phyloP scores from a whole-genome alignment of 1,140 invertebrate species.

The Meloidogyne floridensis region DNA sequence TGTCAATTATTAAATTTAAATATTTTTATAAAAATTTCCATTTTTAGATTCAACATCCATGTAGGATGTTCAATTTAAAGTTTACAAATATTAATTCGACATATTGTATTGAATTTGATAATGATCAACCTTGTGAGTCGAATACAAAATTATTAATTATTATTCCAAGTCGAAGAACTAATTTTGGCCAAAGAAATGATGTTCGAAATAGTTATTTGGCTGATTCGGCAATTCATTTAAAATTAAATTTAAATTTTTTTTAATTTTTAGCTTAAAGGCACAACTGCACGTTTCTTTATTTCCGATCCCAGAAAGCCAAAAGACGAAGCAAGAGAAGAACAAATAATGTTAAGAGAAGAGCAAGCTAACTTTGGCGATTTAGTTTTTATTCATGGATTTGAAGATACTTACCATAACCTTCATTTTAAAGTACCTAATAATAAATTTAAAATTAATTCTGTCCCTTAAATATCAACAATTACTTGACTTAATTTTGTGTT shows the following conservation, averaged over 20 bases:
- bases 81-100: not conserved
- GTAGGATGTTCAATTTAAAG: not conserved
- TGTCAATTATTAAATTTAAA: no score
- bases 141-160: conserved; percentile 10
- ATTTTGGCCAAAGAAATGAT: not conserved
- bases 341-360: not conserved
- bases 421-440: conserved; percentile 10
- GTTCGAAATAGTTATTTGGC: not conserved
- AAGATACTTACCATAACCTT: conserved; percentile 1
- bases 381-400: conserved; percentile 14
- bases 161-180: not conserved
- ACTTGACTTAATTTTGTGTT: no score
- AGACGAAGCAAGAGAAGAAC: not conserved
- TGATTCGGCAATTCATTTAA: not conserved
- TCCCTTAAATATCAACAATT: no score
- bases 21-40: no score
- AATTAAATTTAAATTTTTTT: not conserved
- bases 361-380: conserved; percentile 7
- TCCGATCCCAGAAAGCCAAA: not conserved
- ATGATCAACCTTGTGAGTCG: not conserved
- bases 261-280: not conserved
- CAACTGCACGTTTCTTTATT: not conserved
- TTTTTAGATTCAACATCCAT: not conserved
- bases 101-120: not conserved
- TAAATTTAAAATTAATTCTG: not conserved